Conservation (phyloP, 2,113 vertebrate genomes). For the Chaenogobius annularis region DNA sequence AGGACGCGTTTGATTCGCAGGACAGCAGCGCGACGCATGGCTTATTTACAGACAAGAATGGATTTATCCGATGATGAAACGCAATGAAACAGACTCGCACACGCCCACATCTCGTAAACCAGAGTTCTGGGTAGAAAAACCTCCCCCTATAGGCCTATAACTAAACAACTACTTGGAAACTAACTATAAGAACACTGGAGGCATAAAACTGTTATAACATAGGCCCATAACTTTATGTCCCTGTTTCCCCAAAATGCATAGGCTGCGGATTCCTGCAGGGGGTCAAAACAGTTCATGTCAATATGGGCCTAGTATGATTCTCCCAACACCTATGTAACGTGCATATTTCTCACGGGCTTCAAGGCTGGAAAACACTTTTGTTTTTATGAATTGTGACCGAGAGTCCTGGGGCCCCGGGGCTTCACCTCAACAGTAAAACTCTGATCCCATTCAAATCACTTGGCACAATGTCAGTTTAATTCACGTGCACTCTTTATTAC, state of each 20-base stretch:
- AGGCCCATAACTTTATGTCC: no score
- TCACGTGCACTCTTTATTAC: constrained; percentile 8
- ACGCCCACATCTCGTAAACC: no score
- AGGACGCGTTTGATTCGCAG: constrained; percentile 8
- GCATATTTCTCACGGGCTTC: no score
- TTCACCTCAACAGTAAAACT: not conserved
- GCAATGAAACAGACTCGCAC: constrained; percentile 38
- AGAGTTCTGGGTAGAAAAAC: not conserved
- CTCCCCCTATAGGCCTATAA: not conserved
- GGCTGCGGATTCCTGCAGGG: not conserved
- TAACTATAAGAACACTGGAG: not conserved
- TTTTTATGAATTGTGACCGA: not conserved
- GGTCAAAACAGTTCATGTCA: no score
- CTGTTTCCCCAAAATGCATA: not conserved
- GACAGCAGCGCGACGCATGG: constrained; percentile 22
- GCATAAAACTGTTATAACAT: not conserved
- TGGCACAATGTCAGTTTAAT: not conserved
- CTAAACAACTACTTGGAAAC: no score
- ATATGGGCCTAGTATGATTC: no score
- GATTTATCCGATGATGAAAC: constrained; percentile 62
- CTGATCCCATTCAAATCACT: not conserved
- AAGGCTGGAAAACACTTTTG: not conserved
- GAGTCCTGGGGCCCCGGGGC: not conserved
- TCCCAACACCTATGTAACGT: not conserved
- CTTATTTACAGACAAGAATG: constrained; percentile 54